Evolutionary conservation across 2,797 vertebrate genomes (phyloP).

Genomic region (Pygocentrus nattereri): DNA sequence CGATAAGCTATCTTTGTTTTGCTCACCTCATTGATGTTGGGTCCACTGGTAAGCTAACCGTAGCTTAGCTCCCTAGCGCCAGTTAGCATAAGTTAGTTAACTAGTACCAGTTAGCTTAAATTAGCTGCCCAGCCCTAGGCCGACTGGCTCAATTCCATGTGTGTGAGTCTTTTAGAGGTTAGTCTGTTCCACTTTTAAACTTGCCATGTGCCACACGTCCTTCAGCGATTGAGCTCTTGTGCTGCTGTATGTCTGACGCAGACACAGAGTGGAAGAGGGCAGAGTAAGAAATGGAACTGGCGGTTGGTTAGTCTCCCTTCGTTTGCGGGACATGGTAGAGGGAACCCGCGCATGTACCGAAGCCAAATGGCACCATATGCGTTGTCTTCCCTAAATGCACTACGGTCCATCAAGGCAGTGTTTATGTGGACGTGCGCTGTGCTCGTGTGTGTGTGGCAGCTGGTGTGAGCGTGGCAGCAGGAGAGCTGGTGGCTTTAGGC

Average conservation of each 20-base stretch:
- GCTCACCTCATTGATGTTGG: no score
- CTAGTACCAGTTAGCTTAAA: no score
- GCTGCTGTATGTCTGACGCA: background rate
- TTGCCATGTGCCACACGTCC: no score
- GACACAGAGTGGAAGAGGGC: background rate
- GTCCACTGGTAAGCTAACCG: no score
- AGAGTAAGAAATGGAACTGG: background rate
- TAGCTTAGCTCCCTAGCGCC: no score
- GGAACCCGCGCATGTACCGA: constrained; percentile 75
- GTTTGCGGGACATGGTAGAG: constrained; percentile 36
- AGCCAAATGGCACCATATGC: constrained; percentile 77
- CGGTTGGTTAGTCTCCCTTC: background rate
- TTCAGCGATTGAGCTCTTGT: background rate
- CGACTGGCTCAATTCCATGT: no score
- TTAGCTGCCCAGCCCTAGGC: no score
- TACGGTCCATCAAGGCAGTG: constrained; percentile 21
- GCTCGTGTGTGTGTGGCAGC: constrained; percentile 36
- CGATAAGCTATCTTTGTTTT: no score
- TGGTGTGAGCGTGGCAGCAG: constrained; percentile 67
- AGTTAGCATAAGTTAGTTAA: no score
- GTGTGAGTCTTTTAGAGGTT: no score
- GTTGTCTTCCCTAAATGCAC: constrained; percentile 60
- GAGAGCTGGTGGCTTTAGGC: constrained; percentile 71
- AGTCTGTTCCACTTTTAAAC: no score
- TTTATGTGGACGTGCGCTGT: constrained; percentile 19